Conservation (phyloP, 2,113 vertebrate genomes). For the Oryzias javanicus region DNA sequence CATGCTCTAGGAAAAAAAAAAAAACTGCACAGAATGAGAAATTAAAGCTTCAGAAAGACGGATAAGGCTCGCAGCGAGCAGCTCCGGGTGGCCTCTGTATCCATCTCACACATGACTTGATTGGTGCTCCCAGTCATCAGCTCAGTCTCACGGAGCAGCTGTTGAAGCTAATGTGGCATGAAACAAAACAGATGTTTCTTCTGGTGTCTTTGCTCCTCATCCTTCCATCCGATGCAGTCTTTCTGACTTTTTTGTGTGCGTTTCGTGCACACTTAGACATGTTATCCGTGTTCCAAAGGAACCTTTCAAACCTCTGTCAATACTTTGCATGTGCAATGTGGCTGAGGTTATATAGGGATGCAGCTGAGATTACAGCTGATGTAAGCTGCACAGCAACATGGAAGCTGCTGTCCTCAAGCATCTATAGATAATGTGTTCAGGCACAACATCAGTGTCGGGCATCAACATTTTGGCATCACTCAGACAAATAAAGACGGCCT, state of each 20-base stretch:
- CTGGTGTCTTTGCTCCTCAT: constrained; percentile 55
- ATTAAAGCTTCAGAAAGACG: constrained; percentile 53
- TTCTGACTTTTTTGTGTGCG: constrained; percentile 25
- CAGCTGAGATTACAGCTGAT: not conserved
- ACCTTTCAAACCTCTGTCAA: not conserved
- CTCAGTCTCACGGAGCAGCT: constrained; percentile 52
- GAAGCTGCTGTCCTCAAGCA: not conserved
- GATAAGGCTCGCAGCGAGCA: constrained; percentile 47
- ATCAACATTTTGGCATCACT: not conserved
- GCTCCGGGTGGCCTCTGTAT: constrained; percentile 67
- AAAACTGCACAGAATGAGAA: constrained; percentile 49
- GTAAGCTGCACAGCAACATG: not conserved
- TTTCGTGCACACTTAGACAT: constrained; percentile 10
- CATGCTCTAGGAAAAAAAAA: constrained; percentile 66
- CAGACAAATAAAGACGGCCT: not conserved
- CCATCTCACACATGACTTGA: constrained; percentile 69
- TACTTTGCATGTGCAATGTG: too few relatives aligned
- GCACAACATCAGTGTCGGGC: not conserved
- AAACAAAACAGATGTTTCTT: constrained; percentile 70
- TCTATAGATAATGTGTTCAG: not conserved
- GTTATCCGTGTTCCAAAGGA: not conserved
- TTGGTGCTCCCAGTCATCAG: constrained; percentile 66
- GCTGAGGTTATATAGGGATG: not conserved
- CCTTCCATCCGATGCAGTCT: constrained; percentile 22
- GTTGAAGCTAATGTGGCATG: constrained; percentile 65